Evolutionary conservation across 2,113 vertebrate species (phyloP).

Genomic region (Tragelaphus imberbis): DNA sequence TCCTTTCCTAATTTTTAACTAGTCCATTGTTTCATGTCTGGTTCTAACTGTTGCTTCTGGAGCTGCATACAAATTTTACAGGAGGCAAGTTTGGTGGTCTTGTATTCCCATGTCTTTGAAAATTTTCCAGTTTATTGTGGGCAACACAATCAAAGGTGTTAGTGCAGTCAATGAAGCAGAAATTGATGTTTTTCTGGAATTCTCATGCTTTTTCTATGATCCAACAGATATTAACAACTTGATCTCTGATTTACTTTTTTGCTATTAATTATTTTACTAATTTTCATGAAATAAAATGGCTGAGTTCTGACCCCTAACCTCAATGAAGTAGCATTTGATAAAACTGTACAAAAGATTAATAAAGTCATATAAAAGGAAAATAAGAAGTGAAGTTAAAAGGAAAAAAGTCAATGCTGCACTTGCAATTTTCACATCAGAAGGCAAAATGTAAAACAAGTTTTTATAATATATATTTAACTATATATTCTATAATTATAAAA

Average conservation of each 20-base stretch:
- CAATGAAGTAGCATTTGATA: neutral
- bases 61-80: neutral
- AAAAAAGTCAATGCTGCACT: neutral
- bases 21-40: neutral
- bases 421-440: neutral
- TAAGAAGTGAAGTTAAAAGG: neutral
- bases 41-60: neutral
- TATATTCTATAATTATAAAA: neutral
- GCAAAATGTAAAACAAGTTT: neutral
- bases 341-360: neutral
- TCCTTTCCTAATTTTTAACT: neutral
- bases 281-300: neutral
- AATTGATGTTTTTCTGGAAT: neutral
- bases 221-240: neutral
- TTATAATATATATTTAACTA: neutral
- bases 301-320: neutral
- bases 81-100: neutral
- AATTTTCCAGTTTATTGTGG: neutral
- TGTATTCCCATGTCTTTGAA: neutral
- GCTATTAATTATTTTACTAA: neutral
- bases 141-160: neutral
- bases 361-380: neutral
- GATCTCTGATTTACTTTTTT: neutral
- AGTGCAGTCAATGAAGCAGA: neutral
- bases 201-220: neutral